Evolutionary conservation across 2,797 vertebrate genomes (phyloP), one percentile per base, ranked within the genome.

Genomic region (Phrynocephalus guinanensis): DNA sequence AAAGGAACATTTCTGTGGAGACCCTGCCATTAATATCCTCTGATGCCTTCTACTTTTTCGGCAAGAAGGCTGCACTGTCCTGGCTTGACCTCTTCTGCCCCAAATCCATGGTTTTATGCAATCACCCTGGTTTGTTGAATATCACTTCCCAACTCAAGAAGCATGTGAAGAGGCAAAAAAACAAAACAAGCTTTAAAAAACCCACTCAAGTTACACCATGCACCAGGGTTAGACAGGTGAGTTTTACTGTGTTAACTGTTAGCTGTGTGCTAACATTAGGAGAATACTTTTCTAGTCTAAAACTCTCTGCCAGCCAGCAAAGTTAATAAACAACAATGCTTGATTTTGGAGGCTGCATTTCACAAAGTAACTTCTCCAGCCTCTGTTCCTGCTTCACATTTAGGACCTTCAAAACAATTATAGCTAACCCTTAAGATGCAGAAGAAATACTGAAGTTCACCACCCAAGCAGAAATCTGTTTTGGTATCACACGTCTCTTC

Each of bases 51-150:
- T 75, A 38, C 38, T 18, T 7, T 52, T 75, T 22, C 20, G 76
- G 10, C 48, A 72, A 78, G 26, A 76, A 67, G 22, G 67, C 50
- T 66, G 9, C 22, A 85, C 16, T 82, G 73, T 82, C 79, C 72
- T 90, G 50, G 83, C 56, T 82, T 50, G 68, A 81, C 67, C 30
- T 76, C 44, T 52, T 68, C 50, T 60, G 38, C 1, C 75, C 38
- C 6, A 71, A 68, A 38, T 85, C 44, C 80, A 85, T 85, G 82
- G 71, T 68, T 83, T 52, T 77, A 70, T 52, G 13, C 67, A 82
- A 56, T 38, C 67, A 33, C 63, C 2, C 38, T 60, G 82, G 67
- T 85, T 72, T 78, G 52, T 20, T 82, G 60, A 60, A 50, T 26
- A 60, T 48, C 71, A 6, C 30, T 76, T 86, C 68, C 60, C 60